Evolutionary conservation across 1,140 invertebrate species (phyloP).

Genomic region (Venturia canescens): DNA sequence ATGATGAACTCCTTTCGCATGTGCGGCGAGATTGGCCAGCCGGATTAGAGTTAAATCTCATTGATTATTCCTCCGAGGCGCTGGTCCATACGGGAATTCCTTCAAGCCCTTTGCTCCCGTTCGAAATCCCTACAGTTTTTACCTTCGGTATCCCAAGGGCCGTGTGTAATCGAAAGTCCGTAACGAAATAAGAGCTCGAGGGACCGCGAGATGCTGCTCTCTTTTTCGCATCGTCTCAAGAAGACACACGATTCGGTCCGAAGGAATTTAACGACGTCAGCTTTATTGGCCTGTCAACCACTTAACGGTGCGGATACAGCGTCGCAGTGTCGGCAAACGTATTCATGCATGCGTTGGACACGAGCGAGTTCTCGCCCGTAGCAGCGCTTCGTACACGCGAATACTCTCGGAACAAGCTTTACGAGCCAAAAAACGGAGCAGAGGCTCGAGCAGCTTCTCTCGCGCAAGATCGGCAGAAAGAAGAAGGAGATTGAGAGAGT

Average conservation of each 20-base stretch:
- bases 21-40: background rate
- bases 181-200: constrained; percentile 17
- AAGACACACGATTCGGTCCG: constrained; percentile 30
- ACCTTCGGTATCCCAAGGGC: background rate
- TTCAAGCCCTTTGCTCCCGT: background rate
- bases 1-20: constrained; percentile 8
- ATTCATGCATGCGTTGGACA: background rate
- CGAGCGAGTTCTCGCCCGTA: constrained; percentile 31
- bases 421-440: constrained; percentile 24
- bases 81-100: background rate
- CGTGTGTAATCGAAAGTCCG: constrained; percentile 31
- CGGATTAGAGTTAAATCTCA: constrained; percentile 24
- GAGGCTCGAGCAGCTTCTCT: constrained; percentile 32
- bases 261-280: constrained; percentile 53
- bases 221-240: background rate
- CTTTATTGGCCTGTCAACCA: constrained; percentile 57
- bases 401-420: constrained; percentile 16
- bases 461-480: background rate
- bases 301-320: constrained; percentile 49
- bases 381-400: background rate
- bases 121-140: background rate
- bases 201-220: background rate
- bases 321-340: constrained; percentile 35
- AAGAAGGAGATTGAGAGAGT: background rate
- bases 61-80: constrained; percentile 20